phyloP scores from a whole-genome alignment of 2,113 vertebrate species.

The Scomber japonicus region DNA sequence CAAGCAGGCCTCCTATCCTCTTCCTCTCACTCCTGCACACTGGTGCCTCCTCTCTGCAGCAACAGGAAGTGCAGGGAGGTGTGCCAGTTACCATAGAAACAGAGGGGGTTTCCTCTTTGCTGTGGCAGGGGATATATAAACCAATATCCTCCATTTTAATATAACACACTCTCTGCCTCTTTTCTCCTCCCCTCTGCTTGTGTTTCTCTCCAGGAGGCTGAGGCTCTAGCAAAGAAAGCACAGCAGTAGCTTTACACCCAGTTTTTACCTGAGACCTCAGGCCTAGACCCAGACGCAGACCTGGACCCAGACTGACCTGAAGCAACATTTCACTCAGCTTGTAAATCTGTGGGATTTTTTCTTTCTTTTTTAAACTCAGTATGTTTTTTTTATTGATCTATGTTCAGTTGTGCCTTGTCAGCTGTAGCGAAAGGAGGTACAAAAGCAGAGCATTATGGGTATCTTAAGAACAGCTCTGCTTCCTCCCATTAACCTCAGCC shows the following conservation, averaged over 20 bases:
- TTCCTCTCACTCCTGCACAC: slow-evolving; percentile 35
- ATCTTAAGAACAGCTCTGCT: slow-evolving; percentile 34
- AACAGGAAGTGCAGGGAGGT: slow-evolving; percentile 66
- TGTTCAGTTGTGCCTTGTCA: slow-evolving; percentile 79
- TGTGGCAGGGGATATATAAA: slow-evolving; percentile 39
- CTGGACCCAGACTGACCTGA: slow-evolving; percentile 58
- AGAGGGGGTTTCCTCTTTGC: slow-evolving; percentile 61
- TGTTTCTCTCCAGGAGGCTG: slow-evolving; percentile 81
- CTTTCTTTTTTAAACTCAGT: slow-evolving; percentile 2
- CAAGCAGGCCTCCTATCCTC: slow-evolving; percentile 32
- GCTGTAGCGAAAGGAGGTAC: slow-evolving; percentile 62
- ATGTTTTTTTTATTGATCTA: slow-evolving; percentile 44
- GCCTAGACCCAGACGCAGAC: slow-evolving; percentile 32
- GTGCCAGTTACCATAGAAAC: slow-evolving; percentile 75
- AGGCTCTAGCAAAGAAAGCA: slow-evolving; percentile 79
- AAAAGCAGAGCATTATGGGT: slow-evolving; percentile 57
- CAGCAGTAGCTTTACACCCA: slow-evolving; percentile 77
- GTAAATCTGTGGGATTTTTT: slow-evolving; percentile 30
- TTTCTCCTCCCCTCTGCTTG: background rate
- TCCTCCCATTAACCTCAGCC: slow-evolving; percentile 60
- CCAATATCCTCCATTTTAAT: slow-evolving; percentile 70
- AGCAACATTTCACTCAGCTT: slow-evolving; percentile 55
- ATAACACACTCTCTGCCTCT: slow-evolving; percentile 1
- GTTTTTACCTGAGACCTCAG: slow-evolving; percentile 55
- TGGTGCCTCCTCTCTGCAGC: slow-evolving; percentile 62